phyloP scores from a whole-genome alignment of 2,113 vertebrate species.

The Sebastes fasciatus region DNA sequence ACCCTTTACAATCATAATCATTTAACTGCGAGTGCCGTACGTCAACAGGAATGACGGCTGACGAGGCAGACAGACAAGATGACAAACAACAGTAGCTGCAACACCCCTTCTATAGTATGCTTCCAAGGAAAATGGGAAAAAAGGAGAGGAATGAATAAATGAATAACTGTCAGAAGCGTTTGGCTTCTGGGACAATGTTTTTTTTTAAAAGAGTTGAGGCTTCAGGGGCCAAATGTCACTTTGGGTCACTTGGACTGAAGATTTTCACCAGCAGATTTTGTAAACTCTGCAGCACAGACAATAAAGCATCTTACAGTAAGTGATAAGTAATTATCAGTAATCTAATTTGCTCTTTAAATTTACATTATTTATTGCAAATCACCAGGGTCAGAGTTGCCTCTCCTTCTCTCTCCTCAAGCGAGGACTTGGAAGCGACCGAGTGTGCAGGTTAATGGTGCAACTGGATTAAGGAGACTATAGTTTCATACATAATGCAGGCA shows the following conservation, averaged over 20 bases:
- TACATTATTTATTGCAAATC: conserved; percentile 51
- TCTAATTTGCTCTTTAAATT: conserved; percentile 58
- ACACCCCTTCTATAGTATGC: conserved; percentile 6
- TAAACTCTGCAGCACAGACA: conserved; percentile 3
- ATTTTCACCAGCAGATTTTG: conserved; percentile 19
- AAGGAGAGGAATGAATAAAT: conserved; percentile 66
- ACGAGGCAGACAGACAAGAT: conserved; percentile 59
- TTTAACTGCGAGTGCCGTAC: conserved; percentile 67
- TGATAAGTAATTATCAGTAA: conserved; percentile 33
- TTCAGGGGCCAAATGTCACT: conserved; percentile 54
- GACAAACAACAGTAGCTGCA: conserved; percentile 66
- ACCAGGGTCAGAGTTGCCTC: conserved; percentile 43
- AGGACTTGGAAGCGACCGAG: conserved; percentile 33
- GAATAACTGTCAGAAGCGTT: conserved; percentile 76
- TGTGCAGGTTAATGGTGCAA: conserved; percentile 65
- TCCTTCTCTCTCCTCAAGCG: conserved; percentile 21
- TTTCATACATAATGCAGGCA: conserved; percentile 71
- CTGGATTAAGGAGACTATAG: conserved; percentile 64
- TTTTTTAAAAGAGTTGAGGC: conserved; percentile 57
- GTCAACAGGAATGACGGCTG: conserved; percentile 73
- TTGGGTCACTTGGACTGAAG: conserved; percentile 57
- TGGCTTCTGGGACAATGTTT: conserved; percentile 62
- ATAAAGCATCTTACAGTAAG: conserved; percentile 16
- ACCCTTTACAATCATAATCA: conserved; percentile 78
- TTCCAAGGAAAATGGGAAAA: conserved; percentile 37